phyloP scores from a whole-genome alignment of 2,797 vertebrate species.

The Orientallactaga sibirica region DNA sequence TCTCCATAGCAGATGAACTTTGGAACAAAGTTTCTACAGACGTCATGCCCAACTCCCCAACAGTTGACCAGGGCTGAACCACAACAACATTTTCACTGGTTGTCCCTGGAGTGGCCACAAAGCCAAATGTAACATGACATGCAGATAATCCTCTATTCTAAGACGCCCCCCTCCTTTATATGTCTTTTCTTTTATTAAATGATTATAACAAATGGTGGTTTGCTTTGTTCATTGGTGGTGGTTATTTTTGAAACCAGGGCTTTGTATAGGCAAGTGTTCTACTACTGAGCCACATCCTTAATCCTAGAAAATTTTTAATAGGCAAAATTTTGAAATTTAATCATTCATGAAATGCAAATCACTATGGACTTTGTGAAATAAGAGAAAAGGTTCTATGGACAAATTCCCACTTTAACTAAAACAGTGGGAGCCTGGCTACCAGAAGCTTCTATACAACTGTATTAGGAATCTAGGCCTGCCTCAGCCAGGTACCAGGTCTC shows the following conservation, averaged over 20 bases:
- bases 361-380: not conserved
- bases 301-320: not conserved
- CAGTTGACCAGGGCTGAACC: not conserved
- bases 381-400: conserved; percentile 15
- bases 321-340: conserved; percentile 39
- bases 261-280: not conserved
- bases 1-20: not conserved
- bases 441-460: not conserved
- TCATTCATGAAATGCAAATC: conserved; percentile 10
- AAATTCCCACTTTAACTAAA: conserved; percentile 17
- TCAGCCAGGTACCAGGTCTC: not conserved
- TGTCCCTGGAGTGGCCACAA: not conserved
- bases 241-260: too few species aligned
- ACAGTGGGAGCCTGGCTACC: not conserved
- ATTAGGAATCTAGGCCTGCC: conserved; percentile 15
- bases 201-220: not conserved
- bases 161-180: not conserved
- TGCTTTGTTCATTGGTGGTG: not conserved
- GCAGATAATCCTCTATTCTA: not conserved
- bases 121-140: not conserved
- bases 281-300: not conserved
- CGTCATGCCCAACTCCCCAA: not conserved
- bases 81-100: not conserved
- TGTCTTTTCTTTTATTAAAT: conserved; percentile 24
- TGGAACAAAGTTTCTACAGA: not conserved